These are phyloP conservation scores for Taenioides sp. DNA, from an alignment of 2,797 vertebrate species.

Conservation along the genomic window DNA sequence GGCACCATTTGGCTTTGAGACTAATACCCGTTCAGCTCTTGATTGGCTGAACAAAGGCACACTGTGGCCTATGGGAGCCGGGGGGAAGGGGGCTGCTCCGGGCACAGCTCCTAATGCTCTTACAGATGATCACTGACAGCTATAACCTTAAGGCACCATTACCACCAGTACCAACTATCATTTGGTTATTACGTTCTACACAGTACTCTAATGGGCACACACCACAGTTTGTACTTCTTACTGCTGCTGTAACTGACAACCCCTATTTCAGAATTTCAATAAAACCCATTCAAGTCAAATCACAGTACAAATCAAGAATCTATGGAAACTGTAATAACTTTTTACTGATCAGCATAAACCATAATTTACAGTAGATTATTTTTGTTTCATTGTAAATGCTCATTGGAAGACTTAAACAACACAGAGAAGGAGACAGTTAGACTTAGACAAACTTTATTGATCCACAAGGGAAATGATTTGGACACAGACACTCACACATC, in stretches of 20 bases:
- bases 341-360: no score
- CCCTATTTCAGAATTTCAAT: constrained; percentile 31
- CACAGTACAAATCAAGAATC: no score
- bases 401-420: not conserved
- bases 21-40: constrained; percentile 78
- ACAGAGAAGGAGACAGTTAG: not conserved
- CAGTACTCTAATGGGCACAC: constrained; percentile 67
- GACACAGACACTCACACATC: no score
- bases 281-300: not conserved
- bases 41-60: constrained; percentile 80
- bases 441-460: no score
- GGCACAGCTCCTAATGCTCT: constrained; percentile 71
- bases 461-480: no score
- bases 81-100: constrained; percentile 62
- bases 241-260: constrained; percentile 35
- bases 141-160: constrained; percentile 77
- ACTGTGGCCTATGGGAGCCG: constrained; percentile 78
- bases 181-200: constrained; percentile 76
- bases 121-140: constrained; percentile 79
- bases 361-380: not conserved
- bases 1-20: constrained; percentile 79
- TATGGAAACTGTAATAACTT: constrained; percentile 5
- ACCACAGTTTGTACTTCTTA: constrained; percentile 35
- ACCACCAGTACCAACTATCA: constrained; percentile 75
- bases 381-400: no score